These are phyloP conservation scores for Cheilosia vulpina DNA, from an alignment of 2,888 invertebrate species.

Conservation along the genomic window DNA sequence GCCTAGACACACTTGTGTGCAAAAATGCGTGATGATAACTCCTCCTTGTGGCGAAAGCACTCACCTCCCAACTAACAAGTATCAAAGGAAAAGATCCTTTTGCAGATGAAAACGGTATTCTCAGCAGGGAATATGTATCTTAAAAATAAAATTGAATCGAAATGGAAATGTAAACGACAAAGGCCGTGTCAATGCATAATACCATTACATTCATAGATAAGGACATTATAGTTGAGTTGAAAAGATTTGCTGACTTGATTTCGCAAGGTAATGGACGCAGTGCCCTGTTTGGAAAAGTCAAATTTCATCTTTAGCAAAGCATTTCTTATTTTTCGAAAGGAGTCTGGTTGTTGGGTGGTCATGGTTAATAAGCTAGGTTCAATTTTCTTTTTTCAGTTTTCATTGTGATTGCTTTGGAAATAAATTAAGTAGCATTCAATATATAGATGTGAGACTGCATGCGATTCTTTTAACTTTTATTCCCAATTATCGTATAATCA, in stretches of 20 bases:
- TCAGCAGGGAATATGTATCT: constrained; percentile 5
- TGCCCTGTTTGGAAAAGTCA: background rate
- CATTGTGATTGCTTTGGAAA: too few relatives aligned
- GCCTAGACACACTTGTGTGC: constrained; percentile 2
- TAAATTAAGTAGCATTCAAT: too few relatives aligned
- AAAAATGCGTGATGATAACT: constrained; percentile 45
- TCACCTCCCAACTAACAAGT: background rate
- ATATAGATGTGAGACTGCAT: too few relatives aligned
- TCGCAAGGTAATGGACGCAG: background rate
- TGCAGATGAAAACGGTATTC: background rate
- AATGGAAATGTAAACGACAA: constrained; percentile 38
- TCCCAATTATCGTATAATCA: too few relatives aligned
- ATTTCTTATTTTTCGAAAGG: background rate
- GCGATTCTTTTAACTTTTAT: too few relatives aligned
- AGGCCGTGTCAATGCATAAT: constrained; percentile 31
- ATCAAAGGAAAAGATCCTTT: background rate
- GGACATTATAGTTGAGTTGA: constrained; percentile 13
- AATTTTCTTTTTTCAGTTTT: too few relatives aligned
- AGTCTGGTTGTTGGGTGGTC: background rate
- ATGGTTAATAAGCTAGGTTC: background rate
- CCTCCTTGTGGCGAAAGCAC: background rate
- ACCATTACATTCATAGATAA: constrained; percentile 42
- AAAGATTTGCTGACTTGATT: constrained; percentile 21
- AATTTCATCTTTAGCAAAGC: constrained; percentile 2
- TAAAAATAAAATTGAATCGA: constrained; percentile 24